Evolutionary conservation across 2,113 vertebrate species (phyloP).

Genomic region (Daboia siamensis): DNA sequence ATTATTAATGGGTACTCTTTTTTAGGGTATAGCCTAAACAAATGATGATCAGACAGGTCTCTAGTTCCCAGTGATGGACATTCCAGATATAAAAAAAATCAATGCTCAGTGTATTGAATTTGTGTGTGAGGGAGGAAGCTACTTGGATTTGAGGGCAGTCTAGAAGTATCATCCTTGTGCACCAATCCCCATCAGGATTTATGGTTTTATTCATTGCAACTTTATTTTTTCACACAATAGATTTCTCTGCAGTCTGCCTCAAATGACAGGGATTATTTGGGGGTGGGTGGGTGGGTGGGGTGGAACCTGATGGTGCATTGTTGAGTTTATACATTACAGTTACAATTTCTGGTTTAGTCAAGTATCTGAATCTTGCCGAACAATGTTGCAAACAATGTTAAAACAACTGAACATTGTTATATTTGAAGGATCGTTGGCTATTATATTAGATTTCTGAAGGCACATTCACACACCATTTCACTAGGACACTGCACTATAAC

Average conservation of each 20-base stretch:
- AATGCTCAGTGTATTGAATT: neutral
- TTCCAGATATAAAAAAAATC: neutral
- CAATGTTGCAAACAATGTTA: neutral
- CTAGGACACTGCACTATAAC: neutral
- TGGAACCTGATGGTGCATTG: neutral
- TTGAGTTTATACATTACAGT: neutral
- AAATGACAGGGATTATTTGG: neutral
- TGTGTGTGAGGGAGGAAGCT: neutral
- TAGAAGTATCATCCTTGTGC: neutral
- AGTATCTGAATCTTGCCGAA: neutral
- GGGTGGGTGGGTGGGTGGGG: rapidly evolving
- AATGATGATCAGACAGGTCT: neutral
- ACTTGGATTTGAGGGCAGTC: neutral
- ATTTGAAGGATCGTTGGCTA: neutral
- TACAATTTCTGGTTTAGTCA: neutral
- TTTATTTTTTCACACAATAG: neutral
- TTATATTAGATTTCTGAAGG: neutral
- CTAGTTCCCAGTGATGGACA: neutral
- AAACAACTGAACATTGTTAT: neutral
- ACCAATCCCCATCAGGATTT: neutral
- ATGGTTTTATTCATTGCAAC: neutral
- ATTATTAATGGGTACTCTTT: neutral
- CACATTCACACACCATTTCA: neutral
- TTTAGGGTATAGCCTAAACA: neutral
- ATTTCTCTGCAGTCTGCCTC: neutral